A percentile compares a stretch with the other conserved stretches of the same genome.
These are phyloP conservation scores for Heptranchias perlo DNA, from an alignment of 2,113 vertebrate species.

Conservation along the genomic window DNA sequence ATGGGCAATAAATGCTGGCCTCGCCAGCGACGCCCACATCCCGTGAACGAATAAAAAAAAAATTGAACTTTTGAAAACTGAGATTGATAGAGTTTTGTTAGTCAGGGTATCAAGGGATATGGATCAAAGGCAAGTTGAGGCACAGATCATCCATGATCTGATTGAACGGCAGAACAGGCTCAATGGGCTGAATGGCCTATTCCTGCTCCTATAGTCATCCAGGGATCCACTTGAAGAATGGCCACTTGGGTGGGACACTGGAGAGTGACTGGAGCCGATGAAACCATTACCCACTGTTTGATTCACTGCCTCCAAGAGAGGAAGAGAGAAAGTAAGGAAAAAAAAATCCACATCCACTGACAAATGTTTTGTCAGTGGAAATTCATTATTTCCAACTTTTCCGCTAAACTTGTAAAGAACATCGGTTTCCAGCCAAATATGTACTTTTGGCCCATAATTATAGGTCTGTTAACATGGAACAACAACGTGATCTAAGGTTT, in stretches of 20 bases:
- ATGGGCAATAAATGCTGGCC: too few species aligned
- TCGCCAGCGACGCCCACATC: too few species aligned
- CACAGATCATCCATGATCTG: not conserved
- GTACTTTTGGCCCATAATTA: not conserved
- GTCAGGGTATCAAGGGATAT: not conserved
- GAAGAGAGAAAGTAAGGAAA: not conserved
- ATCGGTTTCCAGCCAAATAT: not conserved
- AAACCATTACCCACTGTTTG: not conserved
- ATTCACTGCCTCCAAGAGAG: not conserved
- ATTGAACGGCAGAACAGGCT: not conserved
- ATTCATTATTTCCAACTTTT: not conserved
- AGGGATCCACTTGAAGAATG: not conserved
- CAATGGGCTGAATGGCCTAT: not conserved
- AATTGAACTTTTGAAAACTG: not conserved
- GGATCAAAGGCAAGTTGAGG: not conserved
- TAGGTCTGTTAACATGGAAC: not conserved
- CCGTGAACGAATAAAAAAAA: too few species aligned
- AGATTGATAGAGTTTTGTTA: not conserved
- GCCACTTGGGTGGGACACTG: not conserved
- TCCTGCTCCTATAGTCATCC: not conserved
- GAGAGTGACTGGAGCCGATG: not conserved
- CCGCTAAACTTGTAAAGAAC: not conserved
- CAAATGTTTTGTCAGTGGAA: not conserved
- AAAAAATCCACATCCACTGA: not conserved
- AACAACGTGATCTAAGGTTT: not conserved